Base-by-base conservation (phyloP, 1,140 invertebrate genomes). In the Papilio glaucus region DNA sequence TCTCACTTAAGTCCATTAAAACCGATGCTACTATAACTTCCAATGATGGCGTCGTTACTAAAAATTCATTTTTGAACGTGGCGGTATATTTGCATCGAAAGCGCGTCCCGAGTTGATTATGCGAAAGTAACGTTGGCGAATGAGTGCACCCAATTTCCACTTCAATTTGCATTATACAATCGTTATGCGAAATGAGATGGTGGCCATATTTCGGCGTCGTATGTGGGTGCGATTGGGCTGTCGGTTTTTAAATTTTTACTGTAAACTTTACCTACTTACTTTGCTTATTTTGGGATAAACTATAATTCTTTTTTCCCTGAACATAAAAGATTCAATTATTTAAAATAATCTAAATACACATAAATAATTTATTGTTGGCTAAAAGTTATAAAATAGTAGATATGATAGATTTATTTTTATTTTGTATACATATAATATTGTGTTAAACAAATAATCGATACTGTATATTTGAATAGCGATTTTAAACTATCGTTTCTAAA, bases 21-120 rank as follows among this genome's bases (percentile, higher is more conserved):
- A 37, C n/a, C 26, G 15, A 33, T 49, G 21, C 41, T 29, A 33
- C 41, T 21, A 75, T 72, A 75, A 75, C 73, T 69, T 67, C 49
- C 71, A 57, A 69, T 76, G 72, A 74, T 69, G 77, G 72, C 74
- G 73, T 73, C 61, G 72, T 78, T 84, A 81, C 79, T 83, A 79
- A 81, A 85, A 86, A 88, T 82, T 85, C 83, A 81, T 83, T 85
- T 80, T 63, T 73, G 76, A 76, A 83, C 73, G 37, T 77, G 81
- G 84, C 78, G 72, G 71, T 49, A 68, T n/a, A 90, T 92, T 92
- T 89, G 87, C 88, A 90, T 92, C 68, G 72, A 82, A 88, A 92
- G 77, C 83, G 80, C 81, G 77, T 65, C 75, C 63, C 72, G 72
- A 88, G 77, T 80, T 86, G 83, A 89, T 91, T 91, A 91, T 90